Base-by-base conservation (phyloP, 53 echinoderm and acorn worm species). In the Apostichopus leukothele region DNA sequence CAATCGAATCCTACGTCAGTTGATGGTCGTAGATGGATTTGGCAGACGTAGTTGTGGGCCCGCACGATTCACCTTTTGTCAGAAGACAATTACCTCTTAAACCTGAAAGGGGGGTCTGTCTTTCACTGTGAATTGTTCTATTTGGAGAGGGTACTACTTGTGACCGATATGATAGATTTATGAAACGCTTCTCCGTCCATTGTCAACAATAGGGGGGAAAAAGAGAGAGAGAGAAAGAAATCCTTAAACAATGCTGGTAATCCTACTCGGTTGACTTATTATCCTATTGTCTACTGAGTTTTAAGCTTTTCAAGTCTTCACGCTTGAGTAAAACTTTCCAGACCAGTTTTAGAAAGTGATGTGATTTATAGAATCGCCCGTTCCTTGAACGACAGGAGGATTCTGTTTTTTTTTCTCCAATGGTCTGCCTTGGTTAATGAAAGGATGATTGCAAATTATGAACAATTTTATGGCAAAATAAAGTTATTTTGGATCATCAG, bases 221-320 rank as follows among this genome's bases (percentile, higher is more conserved):
- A 1, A 3, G 25, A 39, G 39, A 39, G 39, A 39, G 3, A 18
- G 51, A n/a, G n/a, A 16, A 12, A 79, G 79, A 39, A 79, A 51
- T 12, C 50, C n/a, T 16, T 16, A 8, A 52, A 53, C 10, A 53
- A 79, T 51, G 79, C 53, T 16, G 1, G 53, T 79, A 79, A 79
- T 79, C 79, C 53, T 79, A n/a, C 7, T n/a, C 19, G 79, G 18
- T 53, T 52, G 51, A 53, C 79, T 79, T 51, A 50, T 79, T 53
- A 79, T 79, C 79, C 79, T 9, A 53, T 79, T 79, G 79, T 79
- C 16, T 14, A 79, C 19, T 52, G 79, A 79, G 50, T 51, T 50
- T 79, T 39, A 51, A 79, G 52, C 54, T 53, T 51, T 16, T n/a
- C 79, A 39, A 79, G 51, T 16, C n/a, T 79, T 50, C 54, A 11